phyloP scores from a whole-genome alignment of 2,797 vertebrate species.

The Mormyrops attenuatus region DNA sequence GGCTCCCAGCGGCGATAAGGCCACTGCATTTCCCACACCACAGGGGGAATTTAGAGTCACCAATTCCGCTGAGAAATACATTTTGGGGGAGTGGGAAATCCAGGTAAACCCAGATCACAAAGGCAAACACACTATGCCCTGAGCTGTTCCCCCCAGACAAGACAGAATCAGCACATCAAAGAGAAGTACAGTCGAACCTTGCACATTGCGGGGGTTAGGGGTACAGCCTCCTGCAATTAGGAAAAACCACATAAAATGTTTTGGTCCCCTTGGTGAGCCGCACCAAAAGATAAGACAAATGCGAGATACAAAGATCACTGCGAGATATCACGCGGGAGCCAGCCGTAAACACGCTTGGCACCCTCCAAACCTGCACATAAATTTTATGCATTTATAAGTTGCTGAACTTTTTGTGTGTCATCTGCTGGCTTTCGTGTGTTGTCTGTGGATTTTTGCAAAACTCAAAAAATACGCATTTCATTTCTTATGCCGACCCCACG shows the following conservation, averaged over 20 bases:
- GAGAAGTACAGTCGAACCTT: not conserved
- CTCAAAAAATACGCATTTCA: not conserved
- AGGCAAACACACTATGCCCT: not conserved
- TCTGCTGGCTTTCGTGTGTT: not conserved
- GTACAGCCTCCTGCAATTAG: not conserved
- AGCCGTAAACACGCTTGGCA: not conserved
- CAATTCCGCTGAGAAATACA: not conserved
- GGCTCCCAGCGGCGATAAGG: not conserved
- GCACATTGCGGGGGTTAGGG: not conserved
- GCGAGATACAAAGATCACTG: not conserved
- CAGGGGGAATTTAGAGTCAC: not conserved
- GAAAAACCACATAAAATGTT: not conserved
- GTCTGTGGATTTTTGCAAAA: not conserved
- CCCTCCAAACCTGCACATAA: not conserved
- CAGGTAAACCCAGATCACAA: not conserved
- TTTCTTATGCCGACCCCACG: not conserved
- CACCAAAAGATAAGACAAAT: not conserved
- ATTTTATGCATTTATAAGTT: not conserved
- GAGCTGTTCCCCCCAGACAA: not conserved
- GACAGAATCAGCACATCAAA: not conserved
- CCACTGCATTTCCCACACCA: too few relatives aligned
- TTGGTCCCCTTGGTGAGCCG: not conserved
- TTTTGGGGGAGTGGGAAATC: not conserved
- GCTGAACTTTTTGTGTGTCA: not conserved
- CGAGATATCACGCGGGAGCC: not conserved